Evolutionary conservation across 2,113 vertebrate genomes (phyloP), one percentile per base, ranked within the genome.

Genomic region (Rallus limicola): DNA sequence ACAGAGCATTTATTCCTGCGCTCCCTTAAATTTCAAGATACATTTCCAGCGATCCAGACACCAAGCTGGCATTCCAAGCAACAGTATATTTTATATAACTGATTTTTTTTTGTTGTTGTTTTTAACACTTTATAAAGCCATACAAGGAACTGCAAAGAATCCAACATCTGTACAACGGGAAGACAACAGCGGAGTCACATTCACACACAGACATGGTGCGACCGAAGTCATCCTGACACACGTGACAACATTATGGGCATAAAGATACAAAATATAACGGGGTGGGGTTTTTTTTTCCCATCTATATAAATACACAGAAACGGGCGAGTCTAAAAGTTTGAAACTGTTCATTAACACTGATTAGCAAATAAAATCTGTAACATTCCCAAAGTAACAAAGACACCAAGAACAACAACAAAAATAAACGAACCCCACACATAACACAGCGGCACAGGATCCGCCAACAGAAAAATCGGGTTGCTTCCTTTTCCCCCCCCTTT

Each of bases 111-210:
- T 97, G 98, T 52, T 52, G 44, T 46, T 52, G 50, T 98, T 97
- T 98, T 98, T 98, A 98, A 98, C 98, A 98, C 98, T 98, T 97
- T 98, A 98, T 98, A 98, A 99, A 99, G 99, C 98, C 99, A 99
- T 99, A 99, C 99, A 98, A 98, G 98, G 98, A 98, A 98, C 97
- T 46, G 98, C 98, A 97, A 98, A 98, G 98, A 97, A 97, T 97
- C 93, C 82, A 8, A 98, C 97, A 79, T 98, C 98, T 99, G 98
- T 99, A 99, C 99, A 99, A 98, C 77, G 90, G 95, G 78, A 96
- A 95, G 95, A 94, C 90, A 23, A 96, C 62, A 75, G 97, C 80
- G 65, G 96, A 97, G 96, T 97, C 98, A 98, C 98, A 98, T 98
- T 98, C 98, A 98, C 97, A 98, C 97, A 98, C 67, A 0, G 94